A percentile compares a stretch with the other conserved stretches of the same genome.
phyloP scores from a whole-genome alignment of 2,888 invertebrate species.

The Dynastes maya region DNA sequence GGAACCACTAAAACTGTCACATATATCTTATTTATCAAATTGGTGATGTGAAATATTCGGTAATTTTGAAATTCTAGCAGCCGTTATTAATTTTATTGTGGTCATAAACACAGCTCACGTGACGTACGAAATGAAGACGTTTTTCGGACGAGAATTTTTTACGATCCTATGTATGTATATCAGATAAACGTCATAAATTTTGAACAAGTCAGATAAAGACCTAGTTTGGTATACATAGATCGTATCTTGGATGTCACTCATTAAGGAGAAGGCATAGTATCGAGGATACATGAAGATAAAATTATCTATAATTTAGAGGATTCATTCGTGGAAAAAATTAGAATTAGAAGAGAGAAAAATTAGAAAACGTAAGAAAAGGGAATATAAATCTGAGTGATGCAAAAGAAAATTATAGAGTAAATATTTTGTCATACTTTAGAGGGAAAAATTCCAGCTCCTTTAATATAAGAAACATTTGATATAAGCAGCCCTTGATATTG shows the following conservation, averaged over 20 bases:
- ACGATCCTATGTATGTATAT: conserved; percentile 4
- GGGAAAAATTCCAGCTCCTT: too few species aligned
- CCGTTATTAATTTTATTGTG: conserved; percentile 39
- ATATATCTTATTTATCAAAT: conserved; percentile 45
- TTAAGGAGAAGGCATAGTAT: background rate
- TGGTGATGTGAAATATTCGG: conserved; percentile 43
- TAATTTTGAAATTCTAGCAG: conserved; percentile 46
- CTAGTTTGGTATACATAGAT: background rate
- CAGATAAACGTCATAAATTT: conserved; percentile 27
- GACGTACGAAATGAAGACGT: conserved; percentile 37
- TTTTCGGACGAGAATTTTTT: conserved; percentile 29
- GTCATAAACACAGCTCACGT: conserved; percentile 32
- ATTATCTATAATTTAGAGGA: too few species aligned
- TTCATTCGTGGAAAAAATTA: too few species aligned
- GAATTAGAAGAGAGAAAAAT: too few species aligned
- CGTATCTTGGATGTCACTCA: background rate
- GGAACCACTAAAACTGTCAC: conserved; percentile 40
- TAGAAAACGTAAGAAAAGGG: too few species aligned
- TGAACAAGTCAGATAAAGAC: background rate
- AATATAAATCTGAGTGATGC: too few species aligned
- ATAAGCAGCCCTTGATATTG: too few species aligned
- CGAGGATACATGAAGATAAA: too few species aligned
- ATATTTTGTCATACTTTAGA: too few species aligned
- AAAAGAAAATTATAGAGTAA: too few species aligned
- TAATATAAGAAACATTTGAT: too few species aligned